Conservation (phyloP, 2,797 vertebrate genomes). For the Hemibagrus guttatus region DNA sequence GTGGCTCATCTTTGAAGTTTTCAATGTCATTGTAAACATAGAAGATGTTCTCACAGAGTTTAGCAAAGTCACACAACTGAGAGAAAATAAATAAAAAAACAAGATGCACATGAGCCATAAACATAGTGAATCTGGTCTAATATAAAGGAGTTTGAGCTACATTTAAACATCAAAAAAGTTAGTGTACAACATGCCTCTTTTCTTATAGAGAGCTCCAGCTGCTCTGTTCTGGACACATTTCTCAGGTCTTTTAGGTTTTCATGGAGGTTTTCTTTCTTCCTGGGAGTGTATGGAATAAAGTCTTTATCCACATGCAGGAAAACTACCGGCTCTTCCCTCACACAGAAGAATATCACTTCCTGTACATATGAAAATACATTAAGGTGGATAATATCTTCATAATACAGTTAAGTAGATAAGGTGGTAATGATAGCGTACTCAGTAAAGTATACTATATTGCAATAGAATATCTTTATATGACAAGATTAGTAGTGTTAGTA, state of each 20-base stretch:
- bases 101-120: neutral
- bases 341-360: constrained; percentile 80
- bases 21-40: constrained; percentile 79
- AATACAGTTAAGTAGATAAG: neutral
- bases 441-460: neutral
- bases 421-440: neutral
- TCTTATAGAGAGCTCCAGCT: constrained; percentile 79
- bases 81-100: neutral
- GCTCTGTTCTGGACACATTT: constrained; percentile 61
- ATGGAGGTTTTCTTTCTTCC: constrained; percentile 79
- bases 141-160: neutral
- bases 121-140: neutral
- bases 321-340: constrained; percentile 82
- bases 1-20: constrained; percentile 78
- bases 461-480: too few species aligned
- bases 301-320: constrained; percentile 77
- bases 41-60: constrained; percentile 75
- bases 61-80: constrained; percentile 81
- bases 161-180: neutral
- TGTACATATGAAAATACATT: constrained; percentile 53
- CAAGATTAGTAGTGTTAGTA: neutral
- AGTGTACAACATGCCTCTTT: constrained; percentile 76
- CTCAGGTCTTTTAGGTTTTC: constrained; percentile 76
- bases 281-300: constrained; percentile 82
- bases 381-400: constrained; percentile 3